Percentiles rank a stretch among this genome's conserved stretches.
phyloP scores from a whole-genome alignment of 2,113 vertebrate species.

The Pipa parva region DNA sequence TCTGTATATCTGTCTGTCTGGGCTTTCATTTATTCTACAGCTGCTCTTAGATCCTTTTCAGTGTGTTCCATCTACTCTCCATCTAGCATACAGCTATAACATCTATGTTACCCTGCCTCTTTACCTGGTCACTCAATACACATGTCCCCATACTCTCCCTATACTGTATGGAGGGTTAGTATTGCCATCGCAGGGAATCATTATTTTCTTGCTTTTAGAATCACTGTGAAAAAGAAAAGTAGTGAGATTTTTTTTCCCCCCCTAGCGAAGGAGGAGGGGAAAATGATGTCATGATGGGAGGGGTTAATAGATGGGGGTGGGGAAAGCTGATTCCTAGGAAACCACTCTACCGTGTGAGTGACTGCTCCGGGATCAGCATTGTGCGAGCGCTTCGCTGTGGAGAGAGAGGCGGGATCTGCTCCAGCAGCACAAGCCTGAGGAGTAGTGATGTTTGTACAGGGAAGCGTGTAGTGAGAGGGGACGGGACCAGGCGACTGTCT shows the following conservation, averaged over 20 bases:
- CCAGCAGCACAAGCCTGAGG: conserved; percentile 19
- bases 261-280: conserved; percentile 8
- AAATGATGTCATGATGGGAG: conserved; percentile 33
- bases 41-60: too few species aligned
- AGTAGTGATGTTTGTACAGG: conserved; percentile 26
- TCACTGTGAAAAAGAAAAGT: not conserved
- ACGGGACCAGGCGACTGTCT: conserved; percentile 4
- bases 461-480: conserved; percentile 21
- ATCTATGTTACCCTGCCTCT: too few species aligned
- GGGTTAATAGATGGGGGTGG: conserved; percentile 13
- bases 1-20: too few species aligned
- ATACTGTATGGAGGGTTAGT: too few species aligned
- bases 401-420: conserved; percentile 5
- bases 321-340: conserved; percentile 5
- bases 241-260: not conserved
- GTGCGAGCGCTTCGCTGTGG: conserved; percentile 1
- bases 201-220: too few species aligned
- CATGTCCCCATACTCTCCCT: too few species aligned
- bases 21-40: too few species aligned
- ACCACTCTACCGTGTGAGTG: conserved; percentile 12
- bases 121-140: too few species aligned
- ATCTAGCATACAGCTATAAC: too few species aligned
- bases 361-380: conserved; percentile 28
- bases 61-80: too few species aligned
- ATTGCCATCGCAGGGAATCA: too few species aligned